phyloP scores from a whole-genome alignment of 2,797 vertebrate genomes.

The Gymnocypris eckloni region DNA sequence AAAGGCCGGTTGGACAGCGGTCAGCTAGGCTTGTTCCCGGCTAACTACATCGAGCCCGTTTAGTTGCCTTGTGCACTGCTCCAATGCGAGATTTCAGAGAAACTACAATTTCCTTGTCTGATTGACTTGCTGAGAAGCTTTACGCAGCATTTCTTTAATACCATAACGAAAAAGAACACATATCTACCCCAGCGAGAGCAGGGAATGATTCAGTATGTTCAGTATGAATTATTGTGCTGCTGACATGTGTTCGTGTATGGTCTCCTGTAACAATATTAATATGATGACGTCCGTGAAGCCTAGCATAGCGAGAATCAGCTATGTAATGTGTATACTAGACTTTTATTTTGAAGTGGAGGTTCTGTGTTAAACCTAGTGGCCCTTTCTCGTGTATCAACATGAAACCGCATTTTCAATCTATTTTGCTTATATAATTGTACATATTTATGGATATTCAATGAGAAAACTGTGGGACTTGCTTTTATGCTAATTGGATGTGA shows the following conservation, averaged over 20 bases:
- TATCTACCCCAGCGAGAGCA: conserved; percentile 57
- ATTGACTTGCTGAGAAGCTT: conserved; percentile 65
- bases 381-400: neutral
- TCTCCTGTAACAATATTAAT: conserved; percentile 61
- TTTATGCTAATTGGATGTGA: neutral
- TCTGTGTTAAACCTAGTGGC: conserved; percentile 69
- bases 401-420: neutral
- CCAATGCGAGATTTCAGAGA: conserved; percentile 73
- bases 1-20: conserved; percentile 94
- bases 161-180: conserved; percentile 52
- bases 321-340: conserved; percentile 72
- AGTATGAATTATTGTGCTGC: conserved; percentile 63
- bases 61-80: conserved; percentile 76
- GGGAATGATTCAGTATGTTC: conserved; percentile 61
- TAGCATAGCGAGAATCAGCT: conserved; percentile 70
- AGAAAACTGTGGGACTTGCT: neutral
- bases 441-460: neutral
- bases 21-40: conserved; percentile 92
- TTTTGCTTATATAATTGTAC: neutral
- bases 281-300: conserved; percentile 67
- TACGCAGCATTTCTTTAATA: conserved; percentile 53
- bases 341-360: conserved; percentile 67
- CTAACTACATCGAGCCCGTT: conserved; percentile 94
- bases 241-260: conserved; percentile 66
- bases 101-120: conserved; percentile 64